Percentiles rank a stretch among this genome's conserved stretches.
These are phyloP conservation scores for Limonius californicus DNA, from an alignment of 1,140 invertebrate species.

Conservation along the genomic window DNA sequence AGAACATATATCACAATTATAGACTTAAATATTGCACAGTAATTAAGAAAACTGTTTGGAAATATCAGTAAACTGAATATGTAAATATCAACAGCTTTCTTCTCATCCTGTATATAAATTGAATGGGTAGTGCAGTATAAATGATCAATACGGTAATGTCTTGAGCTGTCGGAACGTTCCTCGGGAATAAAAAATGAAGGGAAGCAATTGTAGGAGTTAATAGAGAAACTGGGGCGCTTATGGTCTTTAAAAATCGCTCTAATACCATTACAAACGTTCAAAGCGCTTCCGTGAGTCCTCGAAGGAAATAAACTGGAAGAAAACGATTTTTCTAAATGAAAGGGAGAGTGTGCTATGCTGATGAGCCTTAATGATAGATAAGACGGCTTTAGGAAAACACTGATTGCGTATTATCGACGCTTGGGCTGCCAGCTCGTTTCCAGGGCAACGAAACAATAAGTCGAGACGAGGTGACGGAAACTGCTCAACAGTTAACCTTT, in stretches of 20 bases:
- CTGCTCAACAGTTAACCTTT: slow-evolving; percentile 23
- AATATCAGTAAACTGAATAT: too few relatives aligned
- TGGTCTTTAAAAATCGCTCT: slow-evolving; percentile 1
- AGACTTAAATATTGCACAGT: too few relatives aligned
- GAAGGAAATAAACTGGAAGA: background rate
- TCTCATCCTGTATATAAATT: too few relatives aligned
- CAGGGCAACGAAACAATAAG: slow-evolving; percentile 22
- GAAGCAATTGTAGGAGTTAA: background rate
- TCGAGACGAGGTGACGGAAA: slow-evolving; percentile 20
- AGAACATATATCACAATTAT: too few relatives aligned
- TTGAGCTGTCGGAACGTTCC: too few relatives aligned
- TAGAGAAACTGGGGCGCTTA: background rate
- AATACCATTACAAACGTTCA: background rate
- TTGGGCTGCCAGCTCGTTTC: slow-evolving; percentile 11
- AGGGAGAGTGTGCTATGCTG: slow-evolving; percentile 18
- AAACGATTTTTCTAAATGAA: slow-evolving; percentile 16
- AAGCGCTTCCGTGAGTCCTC: background rate
- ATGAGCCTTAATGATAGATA: slow-evolving; percentile 22
- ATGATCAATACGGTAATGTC: too few relatives aligned
- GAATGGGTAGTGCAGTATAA: too few relatives aligned
- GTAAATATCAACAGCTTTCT: too few relatives aligned
- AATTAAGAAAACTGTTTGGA: too few relatives aligned
- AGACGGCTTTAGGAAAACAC: slow-evolving; percentile 16
- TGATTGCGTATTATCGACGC: slow-evolving; percentile 23
- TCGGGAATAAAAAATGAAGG: too few relatives aligned